Base-by-base conservation (phyloP, 2,888 invertebrate genomes). In the Adelognathus sp. region DNA sequence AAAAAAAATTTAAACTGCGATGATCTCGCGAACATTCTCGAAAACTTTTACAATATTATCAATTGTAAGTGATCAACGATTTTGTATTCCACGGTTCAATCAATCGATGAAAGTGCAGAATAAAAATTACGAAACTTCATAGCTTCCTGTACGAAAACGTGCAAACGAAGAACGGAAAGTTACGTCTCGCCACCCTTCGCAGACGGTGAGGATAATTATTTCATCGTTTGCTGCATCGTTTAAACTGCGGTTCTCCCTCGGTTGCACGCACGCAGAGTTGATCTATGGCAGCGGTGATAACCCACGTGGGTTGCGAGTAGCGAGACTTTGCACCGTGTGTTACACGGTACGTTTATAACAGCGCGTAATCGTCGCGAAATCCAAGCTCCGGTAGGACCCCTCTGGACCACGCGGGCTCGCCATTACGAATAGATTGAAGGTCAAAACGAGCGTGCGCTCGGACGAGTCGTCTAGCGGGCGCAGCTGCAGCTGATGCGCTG, bases 401-500 rank as follows among this genome's bases (percentile, higher is more conserved):
- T 72, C 72, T 27, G 79, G 41, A 67, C 41, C 31, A 14, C n/a
- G 33, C 54, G 41, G 72, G 63, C n/a, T n/a, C n/a, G n/a, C 67
- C 56, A 72, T 76, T 64, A 75, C 79, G 72, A 79, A 76, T 76
- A 79, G 72, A 79, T 79, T 79, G 67, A 79, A 79, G 79, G 79
- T 79, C 63, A 79, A 79, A 76, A 63, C 41, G 52, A 27, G 61
- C 56, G 67, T 63, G 50, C 39, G 50, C 50, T 41, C 41, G 31
- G 24, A 63, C 63, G 31, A 46, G 33, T 41, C 41, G 11, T 18
- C 24, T n/a, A 24, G 27, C 63, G n/a, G n/a, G n/a, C n/a, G n/a
- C n/a, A n/a, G n/a, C n/a, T n/a, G n/a, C n/a, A n/a, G n/a, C n/a
- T n/a, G n/a, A n/a, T n/a, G n/a, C n/a, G n/a, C n/a, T n/a, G n/a